Percentiles rank a stretch among this genome's conserved stretches.
phyloP scores from a whole-genome alignment of 2,113 vertebrate species.

The Desmodus rotundus region DNA sequence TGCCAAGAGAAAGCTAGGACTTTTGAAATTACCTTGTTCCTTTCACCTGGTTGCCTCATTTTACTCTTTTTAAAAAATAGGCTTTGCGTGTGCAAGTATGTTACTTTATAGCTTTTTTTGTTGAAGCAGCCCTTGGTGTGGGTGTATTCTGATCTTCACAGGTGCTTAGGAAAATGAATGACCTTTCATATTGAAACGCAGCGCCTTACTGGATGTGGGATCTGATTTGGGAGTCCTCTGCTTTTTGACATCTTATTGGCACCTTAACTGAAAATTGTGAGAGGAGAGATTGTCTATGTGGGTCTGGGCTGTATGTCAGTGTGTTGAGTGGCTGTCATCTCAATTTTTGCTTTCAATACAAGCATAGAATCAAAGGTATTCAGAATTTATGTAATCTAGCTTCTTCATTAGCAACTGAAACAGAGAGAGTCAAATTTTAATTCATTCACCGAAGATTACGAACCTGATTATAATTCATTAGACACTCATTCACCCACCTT shows the following conservation, averaged over 20 bases:
- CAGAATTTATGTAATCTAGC: background rate
- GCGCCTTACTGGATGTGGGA: background rate
- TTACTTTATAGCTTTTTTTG: background rate
- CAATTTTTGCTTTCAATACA: background rate
- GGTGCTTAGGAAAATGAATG: background rate
- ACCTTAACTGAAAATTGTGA: background rate
- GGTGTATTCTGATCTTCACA: background rate
- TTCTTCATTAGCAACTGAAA: background rate
- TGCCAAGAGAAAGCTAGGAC: constrained; percentile 54
- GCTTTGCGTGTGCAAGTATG: background rate
- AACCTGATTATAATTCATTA: background rate
- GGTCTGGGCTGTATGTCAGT: background rate
- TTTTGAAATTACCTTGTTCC: constrained; percentile 59
- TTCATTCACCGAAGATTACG: background rate
- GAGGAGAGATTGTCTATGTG: background rate
- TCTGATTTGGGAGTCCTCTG: background rate
- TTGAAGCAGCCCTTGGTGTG: background rate
- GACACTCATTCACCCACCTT: background rate
- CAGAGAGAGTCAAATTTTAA: background rate
- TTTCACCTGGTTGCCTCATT: constrained; percentile 50
- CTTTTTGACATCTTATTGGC: background rate
- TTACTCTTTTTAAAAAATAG: background rate
- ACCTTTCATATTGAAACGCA: background rate
- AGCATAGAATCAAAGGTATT: background rate
- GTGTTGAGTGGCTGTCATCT: background rate